These are phyloP conservation scores for Platichthys stellatus DNA, from an alignment of 2,113 vertebrate species.

Conservation along the genomic window DNA sequence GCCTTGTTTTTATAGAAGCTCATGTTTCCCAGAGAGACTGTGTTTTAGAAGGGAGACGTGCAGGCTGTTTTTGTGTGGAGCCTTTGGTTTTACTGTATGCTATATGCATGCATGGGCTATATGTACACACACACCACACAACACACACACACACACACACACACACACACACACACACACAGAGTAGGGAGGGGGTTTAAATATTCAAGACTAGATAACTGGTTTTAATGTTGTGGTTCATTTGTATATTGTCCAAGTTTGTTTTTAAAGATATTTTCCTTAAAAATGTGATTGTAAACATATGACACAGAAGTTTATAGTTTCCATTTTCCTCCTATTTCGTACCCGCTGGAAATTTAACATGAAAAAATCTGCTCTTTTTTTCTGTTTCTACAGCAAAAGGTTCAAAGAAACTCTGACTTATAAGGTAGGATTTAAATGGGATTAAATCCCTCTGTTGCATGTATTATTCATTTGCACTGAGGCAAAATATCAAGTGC, in stretches of 20 bases:
- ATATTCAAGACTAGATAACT: not conserved
- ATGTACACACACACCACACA: not conserved
- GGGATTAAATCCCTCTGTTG: conserved; percentile 18
- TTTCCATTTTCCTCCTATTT: not conserved
- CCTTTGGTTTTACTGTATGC: not conserved
- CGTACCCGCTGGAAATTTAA: not conserved
- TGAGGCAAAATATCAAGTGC: conserved; percentile 25
- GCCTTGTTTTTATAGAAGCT: conserved; percentile 5
- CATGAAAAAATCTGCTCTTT: conserved; percentile 1
- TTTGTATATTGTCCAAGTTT: too few species aligned
- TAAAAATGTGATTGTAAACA: not conserved
- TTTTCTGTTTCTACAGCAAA: conserved; percentile 80
- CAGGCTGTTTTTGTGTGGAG: not conserved
- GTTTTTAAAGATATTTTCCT: too few species aligned
- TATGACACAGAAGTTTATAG: not conserved
- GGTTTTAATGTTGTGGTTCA: too few species aligned
- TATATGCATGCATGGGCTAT: not conserved
- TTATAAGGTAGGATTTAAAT: conserved; percentile 88
- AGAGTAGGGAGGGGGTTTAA: not conserved
- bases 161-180: not conserved
- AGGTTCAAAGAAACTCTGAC: conserved; percentile 89
- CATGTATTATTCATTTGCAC: conserved; percentile 28
- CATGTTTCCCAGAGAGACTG: conserved; percentile 9
- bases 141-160: not conserved
- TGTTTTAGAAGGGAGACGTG: too few species aligned